These are phyloP conservation scores for Spodoptera frugiperda DNA, from an alignment of 1,140 invertebrate species.

Conservation along the genomic window DNA sequence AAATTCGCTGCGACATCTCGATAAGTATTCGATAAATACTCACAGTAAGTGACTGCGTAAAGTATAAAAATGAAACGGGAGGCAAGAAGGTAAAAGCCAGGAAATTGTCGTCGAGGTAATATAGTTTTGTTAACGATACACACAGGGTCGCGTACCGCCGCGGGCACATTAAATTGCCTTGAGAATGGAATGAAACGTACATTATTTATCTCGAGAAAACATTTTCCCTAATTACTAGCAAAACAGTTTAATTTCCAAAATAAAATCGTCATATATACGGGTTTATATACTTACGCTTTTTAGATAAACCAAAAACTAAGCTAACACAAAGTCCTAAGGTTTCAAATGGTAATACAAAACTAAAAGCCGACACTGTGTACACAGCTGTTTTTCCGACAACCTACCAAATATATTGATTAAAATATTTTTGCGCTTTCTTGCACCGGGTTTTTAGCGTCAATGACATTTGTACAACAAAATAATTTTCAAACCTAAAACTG, in stretches of 20 bases:
- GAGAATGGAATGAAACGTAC: constrained; percentile 2
- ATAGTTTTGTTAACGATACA: constrained; percentile 32
- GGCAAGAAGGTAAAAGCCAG: constrained; percentile 3
- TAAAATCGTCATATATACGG: not conserved
- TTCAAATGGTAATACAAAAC: constrained; percentile 8
- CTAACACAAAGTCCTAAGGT: not conserved
- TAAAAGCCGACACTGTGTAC: constrained; percentile 15
- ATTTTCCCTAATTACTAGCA: constrained; percentile 12
- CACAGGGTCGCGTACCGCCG: not conserved
- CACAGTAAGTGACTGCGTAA: constrained; percentile 7
- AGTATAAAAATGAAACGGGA: constrained; percentile 26
- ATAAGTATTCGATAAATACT: constrained; percentile 30
- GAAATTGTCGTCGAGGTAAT: constrained; percentile 26
- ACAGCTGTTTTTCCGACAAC: constrained; percentile 2
- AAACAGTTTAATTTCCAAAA: not conserved
- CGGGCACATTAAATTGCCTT: constrained; percentile 18
- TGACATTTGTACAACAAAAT: no score
- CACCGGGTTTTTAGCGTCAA: no score
- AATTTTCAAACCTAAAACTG: no score
- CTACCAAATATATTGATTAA: constrained; percentile 15
- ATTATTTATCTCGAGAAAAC: constrained; percentile 16
- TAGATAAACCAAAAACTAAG: not conserved
- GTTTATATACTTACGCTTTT: no score
- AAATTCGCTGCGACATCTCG: constrained; percentile 23
- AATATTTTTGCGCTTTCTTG: not conserved